These are phyloP conservation scores for Gnatocerus cornutus DNA, from an alignment of 2,888 invertebrate species.

Conservation along the genomic window DNA sequence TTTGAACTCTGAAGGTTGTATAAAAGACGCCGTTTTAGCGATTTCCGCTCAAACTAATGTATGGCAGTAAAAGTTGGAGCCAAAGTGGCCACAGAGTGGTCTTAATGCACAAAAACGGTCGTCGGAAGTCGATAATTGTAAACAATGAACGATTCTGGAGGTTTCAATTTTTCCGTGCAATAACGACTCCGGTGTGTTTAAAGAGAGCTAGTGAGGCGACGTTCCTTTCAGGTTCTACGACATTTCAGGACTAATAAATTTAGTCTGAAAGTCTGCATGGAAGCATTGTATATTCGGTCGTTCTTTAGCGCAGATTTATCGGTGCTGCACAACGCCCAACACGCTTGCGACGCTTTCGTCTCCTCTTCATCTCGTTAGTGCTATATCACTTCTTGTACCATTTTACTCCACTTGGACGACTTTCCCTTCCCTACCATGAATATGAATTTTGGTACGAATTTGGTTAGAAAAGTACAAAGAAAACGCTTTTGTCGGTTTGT, in stretches of 20 bases:
- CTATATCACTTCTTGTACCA: slow-evolving; percentile 58
- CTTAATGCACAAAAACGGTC: slow-evolving; percentile 26
- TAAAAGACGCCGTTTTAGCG: slow-evolving; percentile 11
- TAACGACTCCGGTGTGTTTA: slow-evolving; percentile 10
- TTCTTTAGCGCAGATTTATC: slow-evolving; percentile 60
- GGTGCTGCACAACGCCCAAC: slow-evolving; percentile 50
- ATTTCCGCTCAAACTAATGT: slow-evolving; percentile 14
- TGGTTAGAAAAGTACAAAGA: too few relatives aligned
- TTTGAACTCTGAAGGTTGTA: slow-evolving; percentile 6
- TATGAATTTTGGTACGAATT: too few relatives aligned
- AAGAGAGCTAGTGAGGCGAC: slow-evolving; percentile 12
- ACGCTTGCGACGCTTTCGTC: slow-evolving; percentile 56
- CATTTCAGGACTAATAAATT: slow-evolving; percentile 60
- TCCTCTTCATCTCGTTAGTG: slow-evolving; percentile 59
- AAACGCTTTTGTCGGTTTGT: too few relatives aligned
- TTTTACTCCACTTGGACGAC: slow-evolving; percentile 57
- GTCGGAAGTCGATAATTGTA: slow-evolving; percentile 7
- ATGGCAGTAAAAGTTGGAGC: slow-evolving; percentile 35
- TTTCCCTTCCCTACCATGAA: slow-evolving; percentile 54
- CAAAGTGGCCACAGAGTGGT: slow-evolving; percentile 32
- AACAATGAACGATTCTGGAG: slow-evolving; percentile 2
- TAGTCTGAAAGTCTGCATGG: slow-evolving; percentile 58
- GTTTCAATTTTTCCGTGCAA: neutral
- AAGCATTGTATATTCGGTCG: slow-evolving; percentile 60
- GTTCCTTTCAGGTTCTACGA: slow-evolving; percentile 56